Evolutionary conservation across 2,113 vertebrate genomes (phyloP).

Genomic region (Erythrolamprus reginae): DNA sequence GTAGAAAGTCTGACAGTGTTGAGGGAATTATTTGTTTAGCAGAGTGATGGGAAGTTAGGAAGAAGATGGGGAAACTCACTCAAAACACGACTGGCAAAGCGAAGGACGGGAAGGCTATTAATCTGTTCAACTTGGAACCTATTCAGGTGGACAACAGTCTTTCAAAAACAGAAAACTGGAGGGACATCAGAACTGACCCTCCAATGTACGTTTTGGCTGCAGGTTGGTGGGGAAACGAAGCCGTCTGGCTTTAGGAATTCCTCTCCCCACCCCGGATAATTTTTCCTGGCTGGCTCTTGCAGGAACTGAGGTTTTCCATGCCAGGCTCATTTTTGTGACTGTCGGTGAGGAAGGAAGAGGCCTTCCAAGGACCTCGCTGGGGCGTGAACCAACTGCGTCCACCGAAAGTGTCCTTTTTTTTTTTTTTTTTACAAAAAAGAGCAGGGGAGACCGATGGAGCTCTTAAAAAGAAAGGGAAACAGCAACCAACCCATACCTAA

Average conservation of each 20-base stretch:
- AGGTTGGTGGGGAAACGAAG: slow-evolving; percentile 54
- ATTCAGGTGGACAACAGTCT: slow-evolving; percentile 59
- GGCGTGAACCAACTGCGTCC: slow-evolving; percentile 69
- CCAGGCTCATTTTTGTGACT: slow-evolving; percentile 75
- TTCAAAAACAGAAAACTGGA: slow-evolving; percentile 47
- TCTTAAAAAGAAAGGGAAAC: slow-evolving; percentile 35
- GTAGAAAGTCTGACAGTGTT: no score
- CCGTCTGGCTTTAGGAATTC: slow-evolving; percentile 59
- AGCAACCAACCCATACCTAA: slow-evolving; percentile 66
- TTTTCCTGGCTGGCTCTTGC: slow-evolving; percentile 62
- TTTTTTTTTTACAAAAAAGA: no score
- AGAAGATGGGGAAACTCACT: slow-evolving; percentile 35
- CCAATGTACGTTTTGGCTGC: slow-evolving; percentile 67
- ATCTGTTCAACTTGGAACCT: slow-evolving; percentile 75
- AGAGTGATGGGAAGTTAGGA: neutral
- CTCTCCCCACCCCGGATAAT: slow-evolving; percentile 70
- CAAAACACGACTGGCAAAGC: slow-evolving; percentile 54
- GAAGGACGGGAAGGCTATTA: slow-evolving; percentile 66
- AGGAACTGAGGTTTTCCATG: slow-evolving; percentile 75
- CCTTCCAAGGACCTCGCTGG: slow-evolving; percentile 70
- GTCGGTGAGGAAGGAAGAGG: slow-evolving; percentile 59
- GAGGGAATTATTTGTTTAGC: no score
- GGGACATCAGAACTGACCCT: slow-evolving; percentile 61
- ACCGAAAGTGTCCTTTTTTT: no score
- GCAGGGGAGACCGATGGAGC: neutral